Percentiles rank a stretch among this genome's conserved stretches.
Conservation (phyloP, 1,140 invertebrate species). For the Megalonaias nervosa region DNA sequence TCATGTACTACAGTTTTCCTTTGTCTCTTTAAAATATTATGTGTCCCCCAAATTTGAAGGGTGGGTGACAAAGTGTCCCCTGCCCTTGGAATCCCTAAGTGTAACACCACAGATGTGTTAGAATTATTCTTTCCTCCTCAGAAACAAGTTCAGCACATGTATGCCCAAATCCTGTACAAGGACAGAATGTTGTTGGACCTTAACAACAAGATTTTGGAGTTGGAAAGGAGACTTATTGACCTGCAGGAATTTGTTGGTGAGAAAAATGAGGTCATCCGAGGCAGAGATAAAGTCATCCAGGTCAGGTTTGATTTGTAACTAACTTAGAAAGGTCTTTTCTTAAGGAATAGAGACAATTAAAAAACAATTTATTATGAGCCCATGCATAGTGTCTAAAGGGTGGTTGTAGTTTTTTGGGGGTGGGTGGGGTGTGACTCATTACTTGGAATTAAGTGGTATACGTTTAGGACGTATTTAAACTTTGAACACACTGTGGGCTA, state of each 20-base stretch:
- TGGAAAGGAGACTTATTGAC: constrained; percentile 73
- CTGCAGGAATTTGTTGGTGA: constrained; percentile 84
- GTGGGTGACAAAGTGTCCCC: too few species aligned
- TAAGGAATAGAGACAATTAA: too few species aligned
- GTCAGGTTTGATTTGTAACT: constrained; percentile 35
- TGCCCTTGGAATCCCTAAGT: not conserved
- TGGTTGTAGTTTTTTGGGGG: too few species aligned
- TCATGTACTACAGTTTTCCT: not conserved
- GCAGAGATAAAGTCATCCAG: constrained; percentile 82
- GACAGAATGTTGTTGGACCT: constrained; percentile 74
- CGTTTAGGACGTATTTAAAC: too few species aligned
- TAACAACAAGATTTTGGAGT: constrained; percentile 73
- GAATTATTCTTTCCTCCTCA: constrained; percentile 10
- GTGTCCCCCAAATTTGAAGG: not conserved
- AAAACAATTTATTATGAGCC: too few species aligned
- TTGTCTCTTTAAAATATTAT: not conserved
- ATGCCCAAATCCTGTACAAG: constrained; percentile 74
- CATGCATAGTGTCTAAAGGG: too few species aligned
- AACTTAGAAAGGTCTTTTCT: not conserved
- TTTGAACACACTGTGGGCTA: too few species aligned
- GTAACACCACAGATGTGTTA: not conserved
- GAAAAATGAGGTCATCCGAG: constrained; percentile 88
- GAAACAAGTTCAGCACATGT: constrained; percentile 70
- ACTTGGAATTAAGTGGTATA: too few species aligned
- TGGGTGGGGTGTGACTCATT: too few species aligned